Percentiles rank a stretch among this genome's conserved stretches.
phyloP scores from a whole-genome alignment of 1,140 invertebrate genomes.

The Asobara japonica region DNA sequence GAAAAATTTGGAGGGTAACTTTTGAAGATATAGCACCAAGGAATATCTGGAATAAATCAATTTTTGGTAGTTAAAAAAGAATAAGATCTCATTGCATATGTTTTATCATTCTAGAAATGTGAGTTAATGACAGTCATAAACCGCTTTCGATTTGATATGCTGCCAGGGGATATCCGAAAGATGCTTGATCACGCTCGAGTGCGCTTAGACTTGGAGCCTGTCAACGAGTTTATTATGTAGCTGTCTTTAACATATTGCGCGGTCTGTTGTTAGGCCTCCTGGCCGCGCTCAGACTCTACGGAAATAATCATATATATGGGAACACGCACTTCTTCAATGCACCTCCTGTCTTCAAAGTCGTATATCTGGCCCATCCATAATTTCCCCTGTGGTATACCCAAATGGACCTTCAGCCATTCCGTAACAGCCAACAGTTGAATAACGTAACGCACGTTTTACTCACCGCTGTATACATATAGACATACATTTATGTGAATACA shows the following conservation, averaged over 20 bases:
- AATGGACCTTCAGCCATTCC: not conserved
- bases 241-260: conserved; percentile 2
- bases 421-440: conserved; percentile 5
- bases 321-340: conserved; percentile 15
- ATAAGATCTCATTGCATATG: not conserved
- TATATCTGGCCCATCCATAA: conserved; percentile 13
- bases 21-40: no score
- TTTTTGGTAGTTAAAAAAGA: not conserved
- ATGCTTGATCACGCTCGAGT: conserved; percentile 20
- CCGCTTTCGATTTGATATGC: not conserved
- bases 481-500: conserved; percentile 11
- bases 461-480: not conserved
- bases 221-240: conserved; percentile 34
- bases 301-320: not conserved
- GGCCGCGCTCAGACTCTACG: not conserved
- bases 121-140: not conserved
- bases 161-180: conserved; percentile 4
- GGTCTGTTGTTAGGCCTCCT: not conserved
- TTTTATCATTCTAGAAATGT: not conserved
- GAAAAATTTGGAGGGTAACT: no score
- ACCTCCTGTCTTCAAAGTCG: conserved; percentile 7
- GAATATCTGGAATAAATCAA: no score
- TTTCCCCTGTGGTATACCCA: not conserved
- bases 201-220: conserved; percentile 30
- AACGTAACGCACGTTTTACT: conserved; percentile 1